phyloP scores from a whole-genome alignment of 2,113 vertebrate genomes.

The Phasianus colchicus region DNA sequence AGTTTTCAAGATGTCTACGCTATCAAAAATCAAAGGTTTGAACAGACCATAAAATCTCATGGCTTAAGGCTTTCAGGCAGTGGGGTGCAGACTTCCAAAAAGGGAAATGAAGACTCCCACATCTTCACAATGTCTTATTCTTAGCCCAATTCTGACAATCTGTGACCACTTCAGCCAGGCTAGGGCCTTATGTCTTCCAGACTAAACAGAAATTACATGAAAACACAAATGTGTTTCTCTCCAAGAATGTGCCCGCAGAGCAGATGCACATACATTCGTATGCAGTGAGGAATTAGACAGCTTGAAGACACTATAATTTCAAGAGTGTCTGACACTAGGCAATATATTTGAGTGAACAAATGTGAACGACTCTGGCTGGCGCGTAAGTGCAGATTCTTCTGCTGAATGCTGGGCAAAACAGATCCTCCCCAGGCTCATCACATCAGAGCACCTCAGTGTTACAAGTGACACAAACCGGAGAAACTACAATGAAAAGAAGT shows the following conservation, averaged over 20 bases:
- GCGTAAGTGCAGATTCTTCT: background rate
- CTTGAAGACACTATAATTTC: background rate
- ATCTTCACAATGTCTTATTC: background rate
- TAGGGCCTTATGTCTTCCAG: background rate
- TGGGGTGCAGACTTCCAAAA: background rate
- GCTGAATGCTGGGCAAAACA: background rate
- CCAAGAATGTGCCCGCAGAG: background rate
- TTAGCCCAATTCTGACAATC: background rate
- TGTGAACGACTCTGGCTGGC: background rate
- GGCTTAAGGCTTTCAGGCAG: background rate
- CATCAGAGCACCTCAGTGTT: background rate
- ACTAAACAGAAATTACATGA: background rate
- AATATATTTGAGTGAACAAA: background rate
- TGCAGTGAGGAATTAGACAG: background rate
- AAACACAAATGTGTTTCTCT: accelerated
- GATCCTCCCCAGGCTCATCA: background rate
- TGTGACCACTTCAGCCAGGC: background rate
- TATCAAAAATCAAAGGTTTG: background rate
- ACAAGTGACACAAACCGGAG: background rate
- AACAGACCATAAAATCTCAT: background rate
- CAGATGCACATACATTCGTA: background rate
- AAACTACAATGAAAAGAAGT: background rate
- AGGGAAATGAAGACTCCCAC: background rate
- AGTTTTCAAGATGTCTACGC: background rate
- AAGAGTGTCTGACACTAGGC: background rate